A percentile compares a stretch with the other conserved stretches of the same genome.
These are phyloP conservation scores for Hydrozoanthus gracilis DNA, from an alignment of 92 coral and sea anemone species.

Conservation along the genomic window DNA sequence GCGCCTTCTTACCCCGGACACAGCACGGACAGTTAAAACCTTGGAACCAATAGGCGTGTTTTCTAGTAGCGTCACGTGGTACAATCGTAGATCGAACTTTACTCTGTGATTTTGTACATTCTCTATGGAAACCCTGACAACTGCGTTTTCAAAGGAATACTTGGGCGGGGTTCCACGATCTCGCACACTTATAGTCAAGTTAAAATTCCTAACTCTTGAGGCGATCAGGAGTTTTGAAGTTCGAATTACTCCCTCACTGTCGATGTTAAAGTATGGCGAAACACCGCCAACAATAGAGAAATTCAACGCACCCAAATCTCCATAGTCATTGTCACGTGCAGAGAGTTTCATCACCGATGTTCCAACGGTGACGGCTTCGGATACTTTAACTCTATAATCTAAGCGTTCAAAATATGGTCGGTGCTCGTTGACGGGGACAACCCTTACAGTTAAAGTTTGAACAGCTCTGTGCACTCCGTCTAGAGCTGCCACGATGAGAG, in stretches of 20 bases:
- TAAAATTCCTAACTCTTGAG: slow-evolving; percentile 59
- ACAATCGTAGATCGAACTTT: slow-evolving; percentile 74
- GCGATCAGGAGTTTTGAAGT: slow-evolving; percentile 55
- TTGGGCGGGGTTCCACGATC: slow-evolving; percentile 80
- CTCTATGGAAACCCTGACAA: slow-evolving; percentile 59
- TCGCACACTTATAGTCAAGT: slow-evolving; percentile 64
- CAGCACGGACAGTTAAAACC: slow-evolving; percentile 82
- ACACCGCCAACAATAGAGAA: slow-evolving; percentile 69
- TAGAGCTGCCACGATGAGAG: slow-evolving; percentile 67
- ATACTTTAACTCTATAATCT: slow-evolving; percentile 72
- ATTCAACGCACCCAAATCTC: slow-evolving; percentile 64
- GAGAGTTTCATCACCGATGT: slow-evolving; percentile 72
- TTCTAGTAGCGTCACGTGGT: slow-evolving; percentile 68
- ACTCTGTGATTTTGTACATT: slow-evolving; percentile 67
- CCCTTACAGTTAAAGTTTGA: slow-evolving; percentile 51
- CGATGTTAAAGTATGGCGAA: slow-evolving; percentile 64
- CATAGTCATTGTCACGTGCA: slow-evolving; percentile 76
- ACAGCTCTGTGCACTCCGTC: slow-evolving; percentile 67
- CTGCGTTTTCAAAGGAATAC: slow-evolving; percentile 58
- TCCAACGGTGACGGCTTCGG: slow-evolving; percentile 81
- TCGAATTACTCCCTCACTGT: slow-evolving; percentile 70
- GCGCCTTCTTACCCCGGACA: slow-evolving; percentile 60
- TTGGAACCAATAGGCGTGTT: slow-evolving; percentile 69
- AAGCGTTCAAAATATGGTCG: slow-evolving; percentile 75
- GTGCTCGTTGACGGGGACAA: slow-evolving; percentile 73